Evolutionary conservation across 2,888 invertebrate genomes (phyloP), one percentile per base, ranked within the genome.

Genomic region (Chaitophorus viminalis): DNA sequence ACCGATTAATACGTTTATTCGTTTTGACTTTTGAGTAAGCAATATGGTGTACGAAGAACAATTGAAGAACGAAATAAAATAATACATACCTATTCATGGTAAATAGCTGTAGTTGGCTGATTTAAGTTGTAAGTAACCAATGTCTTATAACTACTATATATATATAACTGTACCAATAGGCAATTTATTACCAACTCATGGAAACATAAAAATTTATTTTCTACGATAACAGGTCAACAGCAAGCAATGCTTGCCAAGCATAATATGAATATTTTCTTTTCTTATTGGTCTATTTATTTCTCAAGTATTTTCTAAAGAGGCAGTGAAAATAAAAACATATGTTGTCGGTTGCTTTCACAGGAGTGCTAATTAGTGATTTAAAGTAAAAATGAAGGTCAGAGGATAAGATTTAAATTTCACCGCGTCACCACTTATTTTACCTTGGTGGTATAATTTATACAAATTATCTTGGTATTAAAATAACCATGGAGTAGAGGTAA

Each of bases 321-420:
- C 82, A 83, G 21, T 36, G 36, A 54, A 29, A 18, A 60, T n/a
- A 83, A 83, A 36, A 83, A 83, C 21, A 75, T 14, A 46, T 46
- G 72, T 36, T 54, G 18, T 75, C 33, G 6, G 21, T 39, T 36
- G 39, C 74, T 75, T 83, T 82, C 52, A 83, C 82, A 74, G n/a
- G 29, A 54, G 82, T 82, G 54, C 36, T 74, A 83, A 83, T 74
- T 75, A 83, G 11, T 29, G 29, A 39, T 29, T 75, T 21, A 39
- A 83, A 6, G 21, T 39, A 74, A 60, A 5, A 36, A 36, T 29
- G n/a, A 33, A 82, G 36, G 21, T 60, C 9, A 21, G 31, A 54
- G 1, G 52, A 14, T 46, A 46, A 46, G 11, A 46, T 46, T 46
- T 36, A 11, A 46, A 14, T 14, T 46, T 11, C 14, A 46, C 46